Evolutionary conservation across 2,888 invertebrate genomes (phyloP).

Genomic region (Papilio gigon): DNA sequence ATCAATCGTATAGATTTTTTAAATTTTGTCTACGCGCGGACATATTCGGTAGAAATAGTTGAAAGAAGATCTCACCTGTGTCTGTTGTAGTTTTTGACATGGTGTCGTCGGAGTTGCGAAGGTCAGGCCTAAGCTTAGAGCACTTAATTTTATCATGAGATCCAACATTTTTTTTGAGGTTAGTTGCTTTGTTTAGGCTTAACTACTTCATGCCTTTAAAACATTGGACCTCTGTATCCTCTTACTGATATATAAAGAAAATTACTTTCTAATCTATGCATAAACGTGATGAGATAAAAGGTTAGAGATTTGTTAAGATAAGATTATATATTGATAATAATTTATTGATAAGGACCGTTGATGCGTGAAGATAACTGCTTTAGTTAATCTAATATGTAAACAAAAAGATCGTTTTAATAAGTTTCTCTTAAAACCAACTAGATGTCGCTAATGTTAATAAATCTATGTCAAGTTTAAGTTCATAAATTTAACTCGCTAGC

Average conservation of each 20-base stretch:
- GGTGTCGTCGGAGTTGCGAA: constrained; percentile 51
- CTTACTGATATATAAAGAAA: constrained; percentile 45
- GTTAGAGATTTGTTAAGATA: constrained; percentile 26
- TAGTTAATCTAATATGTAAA: constrained; percentile 5
- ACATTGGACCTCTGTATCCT: constrained; percentile 35
- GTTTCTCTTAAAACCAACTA: background rate
- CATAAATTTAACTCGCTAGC: no score
- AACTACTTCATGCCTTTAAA: constrained; percentile 36
- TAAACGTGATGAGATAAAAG: constrained; percentile 46
- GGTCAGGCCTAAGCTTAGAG: constrained; percentile 55
- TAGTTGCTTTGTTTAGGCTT: constrained; percentile 6
- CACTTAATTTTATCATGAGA: constrained; percentile 55
- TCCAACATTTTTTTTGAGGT: constrained; percentile 55
- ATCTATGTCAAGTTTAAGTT: background rate
- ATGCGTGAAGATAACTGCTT: constrained; percentile 17
- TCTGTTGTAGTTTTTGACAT: constrained; percentile 60
- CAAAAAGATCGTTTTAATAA: background rate
- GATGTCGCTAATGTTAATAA: background rate
- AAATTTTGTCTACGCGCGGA: no score
- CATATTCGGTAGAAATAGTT: no score
- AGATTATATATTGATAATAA: constrained; percentile 27
- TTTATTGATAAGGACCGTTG: constrained; percentile 27
- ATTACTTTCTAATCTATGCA: constrained; percentile 40
- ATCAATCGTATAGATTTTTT: no score
- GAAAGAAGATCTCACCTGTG: constrained; percentile 60